A percentile compares a stretch with the other conserved stretches of the same genome.
These are phyloP conservation scores for Mustelus asterias DNA, from an alignment of 2,113 vertebrate genomes.

Conservation along the genomic window DNA sequence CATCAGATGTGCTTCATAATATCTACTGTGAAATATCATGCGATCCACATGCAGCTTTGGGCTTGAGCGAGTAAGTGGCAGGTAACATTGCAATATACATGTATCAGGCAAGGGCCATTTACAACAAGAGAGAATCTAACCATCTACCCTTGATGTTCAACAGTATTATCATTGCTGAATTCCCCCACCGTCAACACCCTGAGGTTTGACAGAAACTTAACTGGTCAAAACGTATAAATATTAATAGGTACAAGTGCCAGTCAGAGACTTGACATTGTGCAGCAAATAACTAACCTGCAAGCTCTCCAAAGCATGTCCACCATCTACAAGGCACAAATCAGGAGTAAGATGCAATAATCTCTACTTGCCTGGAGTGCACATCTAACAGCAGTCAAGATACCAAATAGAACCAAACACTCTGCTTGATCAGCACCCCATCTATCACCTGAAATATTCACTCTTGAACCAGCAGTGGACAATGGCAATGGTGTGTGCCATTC, in stretches of 20 bases:
- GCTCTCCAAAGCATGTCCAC: background rate
- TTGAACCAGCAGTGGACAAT: too few species aligned
- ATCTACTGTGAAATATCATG: background rate
- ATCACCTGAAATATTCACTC: too few species aligned
- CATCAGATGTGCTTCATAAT: background rate
- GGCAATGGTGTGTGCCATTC: too few species aligned
- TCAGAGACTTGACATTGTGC: background rate
- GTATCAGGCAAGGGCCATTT: background rate
- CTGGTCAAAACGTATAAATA: background rate
- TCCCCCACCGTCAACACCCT: too few species aligned
- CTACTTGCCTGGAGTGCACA: background rate
- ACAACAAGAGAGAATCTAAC: background rate
- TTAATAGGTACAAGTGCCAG: background rate
- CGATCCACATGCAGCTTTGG: background rate
- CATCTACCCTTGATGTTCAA: background rate
- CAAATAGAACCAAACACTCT: background rate
- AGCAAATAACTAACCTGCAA: background rate
- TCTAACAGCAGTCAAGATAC: background rate
- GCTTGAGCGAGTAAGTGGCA: background rate
- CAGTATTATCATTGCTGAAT: background rate
- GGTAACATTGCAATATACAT: background rate
- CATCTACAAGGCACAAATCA: background rate
- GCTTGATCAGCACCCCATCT: background rate
- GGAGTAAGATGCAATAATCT: background rate
- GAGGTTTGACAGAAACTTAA: background rate